Base-by-base conservation (phyloP, 2,113 vertebrate genomes). In the Girardinichthys multiradiatus region DNA sequence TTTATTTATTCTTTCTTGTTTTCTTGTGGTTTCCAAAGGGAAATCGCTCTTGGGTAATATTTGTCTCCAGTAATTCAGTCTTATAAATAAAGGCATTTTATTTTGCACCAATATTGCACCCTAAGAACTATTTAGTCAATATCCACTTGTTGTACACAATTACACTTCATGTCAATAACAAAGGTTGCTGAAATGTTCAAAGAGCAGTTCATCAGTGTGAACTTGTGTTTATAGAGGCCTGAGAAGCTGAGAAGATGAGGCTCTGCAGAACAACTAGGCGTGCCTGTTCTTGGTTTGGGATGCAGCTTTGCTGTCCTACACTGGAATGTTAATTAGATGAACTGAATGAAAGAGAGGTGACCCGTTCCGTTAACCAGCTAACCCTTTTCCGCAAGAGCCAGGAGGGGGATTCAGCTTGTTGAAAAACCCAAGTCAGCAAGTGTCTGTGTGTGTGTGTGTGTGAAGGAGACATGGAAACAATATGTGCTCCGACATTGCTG, bases 281-380 rank as follows among this genome's bases (percentile, higher is more conserved):
- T 76, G 83, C 64, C 87, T 79, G 77, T 79, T 80, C 75, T 85
- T 76, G 88, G 80, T 81, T 80, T 82, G 72, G 82, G 85, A 81
- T 86, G 80, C 81, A 39, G 87, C 80, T 81, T 79, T 69, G 72
- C 74, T 86, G 83, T 86, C 86, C 81, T 76, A 48, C 83, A 68
- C 77, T 83, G 90, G 90, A 92, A 93, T 94, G 91, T 91, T 92
- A 92, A 93, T 92, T 85, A 90, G 92, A 83, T 82, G 86, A 89
- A 82, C 74, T 59, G 79, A 81, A 87, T 74, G 77, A 81, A 87
- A 81, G 65, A 79, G 83, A 82, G 88, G 79, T 87, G 91, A 90
- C 86, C 77, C 69, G n/a, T 86, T 72, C 79, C 17, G 54, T 63
- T 80, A 86, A 81, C 79, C 67, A 39, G 72, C 74, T 79, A 81